Evolutionary conservation across 2,797 vertebrate genomes (phyloP).

Genomic region (Varecia variegata): DNA sequence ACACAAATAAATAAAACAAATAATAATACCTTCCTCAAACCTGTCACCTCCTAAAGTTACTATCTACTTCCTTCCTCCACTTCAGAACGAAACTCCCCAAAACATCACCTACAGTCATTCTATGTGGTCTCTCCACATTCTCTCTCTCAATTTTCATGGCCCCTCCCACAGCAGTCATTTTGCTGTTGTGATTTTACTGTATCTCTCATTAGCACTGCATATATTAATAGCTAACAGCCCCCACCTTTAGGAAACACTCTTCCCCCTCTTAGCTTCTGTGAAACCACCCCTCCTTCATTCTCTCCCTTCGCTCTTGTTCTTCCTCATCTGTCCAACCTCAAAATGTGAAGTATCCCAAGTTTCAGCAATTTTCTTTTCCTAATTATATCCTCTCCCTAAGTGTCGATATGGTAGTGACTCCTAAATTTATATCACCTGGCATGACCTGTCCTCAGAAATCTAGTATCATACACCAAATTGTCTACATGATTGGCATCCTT

Average conservation of each 20-base stretch:
- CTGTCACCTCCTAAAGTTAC: not conserved
- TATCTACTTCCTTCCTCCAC: not conserved
- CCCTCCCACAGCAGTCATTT: rapidly evolving
- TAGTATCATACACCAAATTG: not conserved
- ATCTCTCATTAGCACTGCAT: not conserved
- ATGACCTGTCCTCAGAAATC: not conserved
- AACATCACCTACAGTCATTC: not conserved
- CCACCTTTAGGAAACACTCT: not conserved
- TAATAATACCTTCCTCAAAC: not conserved
- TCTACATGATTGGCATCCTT: not conserved
- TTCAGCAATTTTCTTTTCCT: not conserved
- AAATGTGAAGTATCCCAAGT: not conserved
- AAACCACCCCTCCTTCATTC: not conserved
- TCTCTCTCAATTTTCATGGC: not conserved
- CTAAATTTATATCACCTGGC: not conserved
- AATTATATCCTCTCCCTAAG: not conserved
- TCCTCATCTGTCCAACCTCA: not conserved
- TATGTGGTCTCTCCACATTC: not conserved
- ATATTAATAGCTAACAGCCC: not conserved
- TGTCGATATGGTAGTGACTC: not conserved
- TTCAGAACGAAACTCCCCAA: not conserved
- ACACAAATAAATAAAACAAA: not conserved
- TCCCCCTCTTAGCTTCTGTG: not conserved
- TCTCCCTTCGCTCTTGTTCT: not conserved
- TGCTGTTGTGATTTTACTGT: not conserved